phyloP scores from a whole-genome alignment of 2,797 vertebrate genomes.

The Manis crassicaudata region DNA sequence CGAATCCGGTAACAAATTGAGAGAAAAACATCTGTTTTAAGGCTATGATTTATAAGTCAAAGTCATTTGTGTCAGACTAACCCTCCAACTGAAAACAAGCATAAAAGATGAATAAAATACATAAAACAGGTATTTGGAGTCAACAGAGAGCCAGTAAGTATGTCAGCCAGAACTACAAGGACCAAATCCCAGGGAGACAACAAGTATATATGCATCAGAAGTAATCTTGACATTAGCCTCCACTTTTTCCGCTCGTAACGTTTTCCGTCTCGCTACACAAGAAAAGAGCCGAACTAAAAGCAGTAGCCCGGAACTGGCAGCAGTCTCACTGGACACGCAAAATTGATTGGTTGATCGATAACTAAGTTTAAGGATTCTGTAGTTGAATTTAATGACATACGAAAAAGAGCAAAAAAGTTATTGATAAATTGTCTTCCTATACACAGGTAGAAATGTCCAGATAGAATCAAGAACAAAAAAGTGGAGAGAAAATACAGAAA shows the following conservation, averaged over 20 bases:
- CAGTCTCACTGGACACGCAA: not conserved
- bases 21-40: not conserved
- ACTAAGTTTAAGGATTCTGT: not conserved
- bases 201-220: too few relatives aligned
- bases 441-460: not conserved
- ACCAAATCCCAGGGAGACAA: not conserved
- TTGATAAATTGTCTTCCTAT: not conserved
- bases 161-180: not conserved
- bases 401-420: not conserved
- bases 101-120: not conserved
- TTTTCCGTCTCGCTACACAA: not conserved
- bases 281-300: not conserved
- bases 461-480: not conserved
- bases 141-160: not conserved
- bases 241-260: not conserved
- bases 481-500: not conserved
- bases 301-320: not conserved
- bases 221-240: not conserved
- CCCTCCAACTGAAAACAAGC: not conserved
- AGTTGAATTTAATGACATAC: not conserved
- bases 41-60: not conserved
- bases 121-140: not conserved
- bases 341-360: not conserved
- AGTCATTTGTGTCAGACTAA: not conserved
- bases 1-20: slow-evolving; percentile 19